Evolutionary conservation across 2,113 vertebrate genomes (phyloP).

Genomic region (Phylloscopus trochiloides): DNA sequence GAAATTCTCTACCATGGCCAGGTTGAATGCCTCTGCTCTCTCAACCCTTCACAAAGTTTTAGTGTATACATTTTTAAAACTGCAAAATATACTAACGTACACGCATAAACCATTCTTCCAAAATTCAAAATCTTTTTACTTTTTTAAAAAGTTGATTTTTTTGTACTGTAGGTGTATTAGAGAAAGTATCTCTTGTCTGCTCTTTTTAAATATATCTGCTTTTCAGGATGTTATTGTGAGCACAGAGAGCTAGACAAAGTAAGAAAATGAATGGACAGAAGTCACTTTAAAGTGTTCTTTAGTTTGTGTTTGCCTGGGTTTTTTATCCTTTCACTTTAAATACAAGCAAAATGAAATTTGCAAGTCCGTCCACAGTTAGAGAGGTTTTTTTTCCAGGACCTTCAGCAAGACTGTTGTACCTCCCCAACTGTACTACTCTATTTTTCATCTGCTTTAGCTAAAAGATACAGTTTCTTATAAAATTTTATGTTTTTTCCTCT

Average conservation of each 20-base stretch:
- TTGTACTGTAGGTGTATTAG: background rate
- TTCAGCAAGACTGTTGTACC: background rate
- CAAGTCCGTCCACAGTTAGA: fast-evolving
- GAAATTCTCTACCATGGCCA: background rate
- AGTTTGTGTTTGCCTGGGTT: background rate
- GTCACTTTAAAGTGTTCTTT: background rate
- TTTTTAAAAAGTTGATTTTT: background rate
- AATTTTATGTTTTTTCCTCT: fast-evolving
- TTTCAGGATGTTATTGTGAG: background rate
- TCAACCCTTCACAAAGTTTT: background rate
- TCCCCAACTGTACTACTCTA: background rate
- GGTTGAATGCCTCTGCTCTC: background rate
- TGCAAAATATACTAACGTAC: background rate
- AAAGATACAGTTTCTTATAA: background rate
- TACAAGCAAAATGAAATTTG: background rate
- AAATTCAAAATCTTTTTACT: background rate
- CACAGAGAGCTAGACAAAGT: background rate
- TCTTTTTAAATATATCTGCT: background rate
- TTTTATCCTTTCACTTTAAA: background rate
- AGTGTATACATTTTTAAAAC: background rate
- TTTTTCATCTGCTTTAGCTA: background rate
- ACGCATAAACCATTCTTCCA: background rate
- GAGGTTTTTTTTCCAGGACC: background rate
- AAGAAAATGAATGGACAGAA: background rate
- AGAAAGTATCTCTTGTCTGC: background rate